Evolutionary conservation across 2,888 invertebrate genomes (phyloP), one percentile per base, ranked within the genome.

Genomic region (Salpingus planirostris): DNA sequence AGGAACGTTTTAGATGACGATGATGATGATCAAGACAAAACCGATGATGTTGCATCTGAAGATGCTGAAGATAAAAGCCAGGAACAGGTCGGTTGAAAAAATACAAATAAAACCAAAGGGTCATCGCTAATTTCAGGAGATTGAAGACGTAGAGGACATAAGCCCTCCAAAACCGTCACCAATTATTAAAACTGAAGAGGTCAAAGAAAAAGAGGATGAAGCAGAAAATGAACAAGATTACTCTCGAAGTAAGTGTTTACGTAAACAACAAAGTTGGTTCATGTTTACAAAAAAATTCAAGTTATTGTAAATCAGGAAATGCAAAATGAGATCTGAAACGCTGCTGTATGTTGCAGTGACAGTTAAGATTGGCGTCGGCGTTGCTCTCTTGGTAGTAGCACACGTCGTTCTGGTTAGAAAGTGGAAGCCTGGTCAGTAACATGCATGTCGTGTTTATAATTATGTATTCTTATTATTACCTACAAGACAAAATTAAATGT

Each of bases 361-460:
- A 68, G 78, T 85, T 71, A 88, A 85, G 74, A 73, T 87, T 71
- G 78, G 77, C 66, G 80, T 88, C 67, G 88, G 88, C 65, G 75
- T 82, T 65, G 84, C 85, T 60, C 76, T 88, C 64, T 76, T 86
- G 68, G 74, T 80, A 65, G 85, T 86, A 64, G 87, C 87, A 58
- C 83, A 86, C 71, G 78, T 83, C 68, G 84, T 87, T 64, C 76
- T 88, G 67, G 76, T 84, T 67, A 81, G 80, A 70, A 78, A 78
- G 68, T 73, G 73, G 71, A 74, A 76, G 62, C 74, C 78, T 66
- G 80, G 81, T 81, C 76, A 74, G 76, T 78, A 75, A 48, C 36
- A 34, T 54, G 55, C 54, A 55, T 55, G 52, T 40, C 32, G 28
- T 35, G n/a, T n/a, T n/a, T n/a, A n/a, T n/a, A n/a, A n/a, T 39